phyloP scores from a whole-genome alignment of 53 echinoderm and acorn worm genomes.

The Arbacia lixula region DNA sequence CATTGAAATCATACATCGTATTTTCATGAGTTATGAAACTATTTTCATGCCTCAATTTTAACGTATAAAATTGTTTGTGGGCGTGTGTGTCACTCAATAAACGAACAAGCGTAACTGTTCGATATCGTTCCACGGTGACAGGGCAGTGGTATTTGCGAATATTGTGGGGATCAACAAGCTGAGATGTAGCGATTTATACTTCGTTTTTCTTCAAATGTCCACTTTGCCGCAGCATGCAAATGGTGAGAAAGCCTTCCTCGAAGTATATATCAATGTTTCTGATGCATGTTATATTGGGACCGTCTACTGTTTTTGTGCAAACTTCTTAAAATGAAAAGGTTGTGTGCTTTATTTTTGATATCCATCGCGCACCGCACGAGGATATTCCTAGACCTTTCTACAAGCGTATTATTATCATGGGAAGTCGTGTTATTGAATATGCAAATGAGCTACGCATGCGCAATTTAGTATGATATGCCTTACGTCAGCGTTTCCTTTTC shows the following conservation, averaged over 20 bases:
- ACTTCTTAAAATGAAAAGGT: constrained; percentile 21
- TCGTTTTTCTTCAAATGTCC: neutral
- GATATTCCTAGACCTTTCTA: too few relatives aligned
- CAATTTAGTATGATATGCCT: too few relatives aligned
- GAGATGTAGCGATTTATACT: neutral
- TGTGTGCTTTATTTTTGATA: neutral
- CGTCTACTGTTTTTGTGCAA: neutral
- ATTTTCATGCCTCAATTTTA: constrained; percentile 20
- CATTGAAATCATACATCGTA: neutral
- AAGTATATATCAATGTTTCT: neutral
- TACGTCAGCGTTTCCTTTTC: too few relatives aligned
- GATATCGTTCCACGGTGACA: constrained; percentile 9
- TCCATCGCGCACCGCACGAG: constrained; percentile 16
- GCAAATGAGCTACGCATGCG: constrained; percentile 33
- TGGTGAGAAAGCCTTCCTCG: neutral
- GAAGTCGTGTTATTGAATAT: constrained; percentile 31
- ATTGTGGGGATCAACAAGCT: constrained; percentile 16
- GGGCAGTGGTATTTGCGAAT: constrained; percentile 37
- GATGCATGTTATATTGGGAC: neutral
- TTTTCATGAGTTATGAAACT: neutral
- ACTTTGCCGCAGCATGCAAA: constrained; percentile 1
- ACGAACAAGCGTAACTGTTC: constrained; percentile 29
- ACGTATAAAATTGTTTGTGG: constrained; percentile 44
- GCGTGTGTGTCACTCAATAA: constrained; percentile 37
- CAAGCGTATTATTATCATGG: too few relatives aligned